These are phyloP conservation scores for Lasioglossum baleicum DNA, from an alignment of 1,140 invertebrate species.

Conservation along the genomic window DNA sequence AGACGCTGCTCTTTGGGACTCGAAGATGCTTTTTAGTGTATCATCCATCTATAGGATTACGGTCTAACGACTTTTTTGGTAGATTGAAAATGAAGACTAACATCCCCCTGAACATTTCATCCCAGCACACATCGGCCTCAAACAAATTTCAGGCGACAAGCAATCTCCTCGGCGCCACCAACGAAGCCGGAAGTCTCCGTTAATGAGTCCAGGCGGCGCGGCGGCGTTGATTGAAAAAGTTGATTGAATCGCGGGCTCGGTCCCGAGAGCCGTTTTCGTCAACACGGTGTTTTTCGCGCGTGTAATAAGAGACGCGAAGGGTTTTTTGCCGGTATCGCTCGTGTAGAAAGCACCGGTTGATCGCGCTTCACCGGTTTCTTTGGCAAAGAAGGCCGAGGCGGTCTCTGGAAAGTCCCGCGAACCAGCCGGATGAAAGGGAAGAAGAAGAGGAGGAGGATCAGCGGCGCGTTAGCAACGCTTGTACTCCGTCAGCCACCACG, in stretches of 20 bases:
- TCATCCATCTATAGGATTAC: too few relatives aligned
- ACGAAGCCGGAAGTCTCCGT: not conserved
- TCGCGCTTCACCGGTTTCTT: conserved; percentile 55
- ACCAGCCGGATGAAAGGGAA: conserved; percentile 20
- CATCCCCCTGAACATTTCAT: too few relatives aligned
- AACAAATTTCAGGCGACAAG: not conserved
- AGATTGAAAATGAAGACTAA: too few relatives aligned
- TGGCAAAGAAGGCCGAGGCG: conserved; percentile 43
- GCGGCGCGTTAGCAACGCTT: conserved; percentile 68
- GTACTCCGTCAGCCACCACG: conserved; percentile 63
- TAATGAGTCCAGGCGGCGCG: not conserved
- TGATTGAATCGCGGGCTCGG: conserved; percentile 12
- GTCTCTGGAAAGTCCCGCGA: conserved; percentile 41
- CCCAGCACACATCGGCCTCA: too few relatives aligned
- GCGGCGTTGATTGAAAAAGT: conserved; percentile 19
- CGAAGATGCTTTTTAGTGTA: too few relatives aligned
- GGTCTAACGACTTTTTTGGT: too few relatives aligned
- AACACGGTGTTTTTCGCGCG: not conserved
- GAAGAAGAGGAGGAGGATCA: conserved; percentile 48
- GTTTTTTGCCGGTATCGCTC: not conserved
- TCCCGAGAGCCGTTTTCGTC: conserved; percentile 20
- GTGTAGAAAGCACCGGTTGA: conserved; percentile 58
- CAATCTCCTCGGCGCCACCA: not conserved
- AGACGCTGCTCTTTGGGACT: too few relatives aligned
- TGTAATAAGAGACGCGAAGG: conserved; percentile 8